Percentiles rank a stretch among this genome's conserved stretches.
phyloP scores from a whole-genome alignment of 2,113 vertebrate species.

The Acrocephalus arundinaceus region DNA sequence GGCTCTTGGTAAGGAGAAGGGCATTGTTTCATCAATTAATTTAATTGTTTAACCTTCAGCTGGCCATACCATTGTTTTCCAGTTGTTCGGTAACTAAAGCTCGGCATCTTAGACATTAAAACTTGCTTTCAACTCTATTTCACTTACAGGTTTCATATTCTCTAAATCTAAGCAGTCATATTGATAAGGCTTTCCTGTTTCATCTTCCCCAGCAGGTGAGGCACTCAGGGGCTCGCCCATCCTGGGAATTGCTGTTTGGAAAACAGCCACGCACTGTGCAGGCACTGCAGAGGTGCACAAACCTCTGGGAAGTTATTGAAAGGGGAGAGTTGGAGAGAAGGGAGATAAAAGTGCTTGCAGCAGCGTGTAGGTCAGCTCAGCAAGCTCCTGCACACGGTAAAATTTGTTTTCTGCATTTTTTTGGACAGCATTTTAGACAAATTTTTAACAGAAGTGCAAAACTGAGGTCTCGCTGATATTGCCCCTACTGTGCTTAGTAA shows the following conservation, averaged over 20 bases:
- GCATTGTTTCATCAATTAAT: no score
- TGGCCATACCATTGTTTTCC: no score
- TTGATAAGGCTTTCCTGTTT: no score
- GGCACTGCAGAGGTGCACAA: not conserved
- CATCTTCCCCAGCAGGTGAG: no score
- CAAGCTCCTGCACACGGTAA: not conserved
- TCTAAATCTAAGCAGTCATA: no score
- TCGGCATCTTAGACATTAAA: no score
- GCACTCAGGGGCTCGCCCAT: no score
- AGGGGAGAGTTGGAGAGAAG: rapidly evolving
- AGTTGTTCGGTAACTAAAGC: no score
- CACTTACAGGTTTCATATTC: no score
- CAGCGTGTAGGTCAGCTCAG: rapidly evolving
- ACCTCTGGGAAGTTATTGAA: not conserved
- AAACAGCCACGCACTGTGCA: rapidly evolving
- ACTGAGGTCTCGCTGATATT: not conserved
- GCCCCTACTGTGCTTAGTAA: not conserved
- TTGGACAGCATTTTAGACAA: not conserved
- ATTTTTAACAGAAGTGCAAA: not conserved
- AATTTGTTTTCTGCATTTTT: not conserved
- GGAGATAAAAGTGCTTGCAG: not conserved
- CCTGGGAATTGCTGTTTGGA: not conserved
- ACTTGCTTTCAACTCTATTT: no score
- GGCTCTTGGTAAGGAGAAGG: no score
- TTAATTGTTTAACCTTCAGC: no score